These are phyloP conservation scores for Oenanthe oenanthe DNA, from an alignment of 2,113 vertebrate species.

Conservation along the genomic window DNA sequence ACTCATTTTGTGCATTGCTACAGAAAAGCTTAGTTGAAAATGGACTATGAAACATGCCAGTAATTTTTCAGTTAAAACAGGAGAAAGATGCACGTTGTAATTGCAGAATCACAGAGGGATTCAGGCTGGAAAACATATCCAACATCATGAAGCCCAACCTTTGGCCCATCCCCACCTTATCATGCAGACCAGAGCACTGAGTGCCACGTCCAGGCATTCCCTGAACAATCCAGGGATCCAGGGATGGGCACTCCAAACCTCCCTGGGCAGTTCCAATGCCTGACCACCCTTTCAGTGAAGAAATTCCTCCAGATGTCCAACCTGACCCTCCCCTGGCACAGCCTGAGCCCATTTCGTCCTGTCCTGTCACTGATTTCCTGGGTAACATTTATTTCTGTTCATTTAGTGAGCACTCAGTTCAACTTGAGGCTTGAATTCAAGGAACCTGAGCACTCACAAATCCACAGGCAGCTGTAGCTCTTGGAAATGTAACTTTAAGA, in stretches of 20 bases:
- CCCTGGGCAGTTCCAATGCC: background rate
- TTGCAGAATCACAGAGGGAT: background rate
- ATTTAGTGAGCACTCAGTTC: background rate
- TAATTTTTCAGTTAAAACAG: background rate
- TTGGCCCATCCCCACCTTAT: background rate
- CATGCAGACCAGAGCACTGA: background rate
- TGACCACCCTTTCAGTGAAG: background rate
- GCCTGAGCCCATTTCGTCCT: background rate
- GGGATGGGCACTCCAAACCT: background rate
- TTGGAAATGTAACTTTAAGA: background rate
- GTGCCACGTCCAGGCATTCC: rapidly evolving
- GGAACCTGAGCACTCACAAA: background rate
- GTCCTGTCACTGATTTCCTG: background rate
- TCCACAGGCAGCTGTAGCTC: background rate
- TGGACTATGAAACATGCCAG: background rate
- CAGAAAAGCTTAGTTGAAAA: background rate
- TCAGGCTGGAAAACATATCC: background rate
- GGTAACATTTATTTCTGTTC: background rate
- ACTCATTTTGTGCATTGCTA: background rate
- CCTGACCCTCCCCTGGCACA: background rate
- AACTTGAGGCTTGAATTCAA: background rate
- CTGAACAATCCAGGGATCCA: background rate
- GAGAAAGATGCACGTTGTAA: background rate
- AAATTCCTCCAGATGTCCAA: background rate
- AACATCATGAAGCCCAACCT: background rate